A percentile compares a stretch with the other conserved stretches of the same genome.
Conservation (phyloP, 2,888 invertebrate genomes). For the Pasiphila rectangulata region DNA sequence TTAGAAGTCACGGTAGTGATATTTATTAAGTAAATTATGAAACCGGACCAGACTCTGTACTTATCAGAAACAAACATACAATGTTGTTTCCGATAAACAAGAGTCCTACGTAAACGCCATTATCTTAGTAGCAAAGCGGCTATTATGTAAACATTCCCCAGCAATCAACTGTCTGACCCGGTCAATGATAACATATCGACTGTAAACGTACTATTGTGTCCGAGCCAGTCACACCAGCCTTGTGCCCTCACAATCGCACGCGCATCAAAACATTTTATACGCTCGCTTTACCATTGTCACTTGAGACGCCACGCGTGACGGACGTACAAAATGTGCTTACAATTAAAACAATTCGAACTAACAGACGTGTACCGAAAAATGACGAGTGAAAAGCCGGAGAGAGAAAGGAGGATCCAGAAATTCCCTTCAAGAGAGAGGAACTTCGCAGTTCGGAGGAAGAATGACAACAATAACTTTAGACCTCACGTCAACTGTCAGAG, state of each 20-base stretch:
- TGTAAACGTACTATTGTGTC: constrained; percentile 6
- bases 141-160: constrained; percentile 25
- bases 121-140: constrained; percentile 16
- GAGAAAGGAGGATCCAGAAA: constrained; percentile 74
- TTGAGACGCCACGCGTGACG: constrained; percentile 22
- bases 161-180: constrained; percentile 22
- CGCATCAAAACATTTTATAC: constrained; percentile 35
- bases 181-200: constrained; percentile 25
- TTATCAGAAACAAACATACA: constrained; percentile 7
- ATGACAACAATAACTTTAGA: constrained; percentile 69
- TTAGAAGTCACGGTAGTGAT: too few species aligned
- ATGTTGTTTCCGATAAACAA: constrained; percentile 10
- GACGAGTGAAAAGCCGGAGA: constrained; percentile 44
- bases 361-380: constrained; percentile 63
- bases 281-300: constrained; percentile 27
- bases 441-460: constrained; percentile 82
- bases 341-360: constrained; percentile 69
- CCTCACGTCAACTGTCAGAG: constrained; percentile 66
- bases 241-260: constrained; percentile 49
- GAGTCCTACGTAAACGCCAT: constrained; percentile 15
- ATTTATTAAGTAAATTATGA: too few species aligned
- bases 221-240: constrained; percentile 39
- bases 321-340: constrained; percentile 60
- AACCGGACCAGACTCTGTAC: too few species aligned
- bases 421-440: constrained; percentile 86